Evolutionary conservation across 2,888 invertebrate species (phyloP).

Genomic region (Phlogophora meticulosa): DNA sequence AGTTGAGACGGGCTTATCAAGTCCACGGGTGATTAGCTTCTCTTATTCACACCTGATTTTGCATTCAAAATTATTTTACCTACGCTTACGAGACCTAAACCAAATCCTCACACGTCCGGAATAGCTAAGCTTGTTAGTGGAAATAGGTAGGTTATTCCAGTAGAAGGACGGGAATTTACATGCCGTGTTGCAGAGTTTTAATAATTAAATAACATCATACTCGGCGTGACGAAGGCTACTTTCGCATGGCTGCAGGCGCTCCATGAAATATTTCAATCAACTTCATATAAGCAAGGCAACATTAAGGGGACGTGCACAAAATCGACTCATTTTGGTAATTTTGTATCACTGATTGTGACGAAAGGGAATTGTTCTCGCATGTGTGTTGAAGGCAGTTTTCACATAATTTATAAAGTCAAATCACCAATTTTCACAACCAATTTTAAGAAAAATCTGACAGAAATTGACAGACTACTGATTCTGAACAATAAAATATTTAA

Average conservation of each 20-base stretch:
- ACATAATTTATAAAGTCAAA: no score
- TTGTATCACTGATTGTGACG: no score
- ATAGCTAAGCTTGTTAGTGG: background rate
- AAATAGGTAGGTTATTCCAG: background rate
- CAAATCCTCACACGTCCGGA: background rate
- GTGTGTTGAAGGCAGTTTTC: no score
- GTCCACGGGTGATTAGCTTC: background rate
- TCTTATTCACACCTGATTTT: background rate
- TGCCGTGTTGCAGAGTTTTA: background rate
- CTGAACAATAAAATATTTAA: no score
- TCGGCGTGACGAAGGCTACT: background rate
- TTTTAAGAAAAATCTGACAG: no score
- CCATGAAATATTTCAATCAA: background rate
- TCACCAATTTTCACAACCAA: no score
- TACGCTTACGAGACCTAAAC: background rate
- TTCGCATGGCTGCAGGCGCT: slow-evolving; percentile 45
- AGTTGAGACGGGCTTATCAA: background rate
- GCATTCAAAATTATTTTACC: background rate
- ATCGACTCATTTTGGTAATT: no score
- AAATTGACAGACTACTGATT: no score
- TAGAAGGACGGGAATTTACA: background rate
- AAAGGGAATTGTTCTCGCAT: no score
- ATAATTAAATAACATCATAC: background rate
- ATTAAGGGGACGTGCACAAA: no score
- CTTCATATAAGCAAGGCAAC: background rate